phyloP scores from a whole-genome alignment of 2,888 invertebrate genomes.

The Drosophila paramelanica region DNA sequence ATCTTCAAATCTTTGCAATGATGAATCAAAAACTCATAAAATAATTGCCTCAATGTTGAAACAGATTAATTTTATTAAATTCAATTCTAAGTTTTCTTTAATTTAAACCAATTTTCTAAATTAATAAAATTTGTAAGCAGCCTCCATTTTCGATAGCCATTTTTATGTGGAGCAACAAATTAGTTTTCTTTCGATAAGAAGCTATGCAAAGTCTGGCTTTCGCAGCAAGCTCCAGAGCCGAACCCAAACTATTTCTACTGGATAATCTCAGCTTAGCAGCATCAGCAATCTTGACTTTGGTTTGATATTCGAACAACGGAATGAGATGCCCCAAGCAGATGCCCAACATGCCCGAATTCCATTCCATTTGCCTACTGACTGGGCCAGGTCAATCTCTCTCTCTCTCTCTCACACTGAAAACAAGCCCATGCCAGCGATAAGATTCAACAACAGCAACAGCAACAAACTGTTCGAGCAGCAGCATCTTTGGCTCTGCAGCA shows the following conservation, averaged over 20 bases:
- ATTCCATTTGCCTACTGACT: slow-evolving; percentile 62
- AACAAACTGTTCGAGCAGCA: slow-evolving; percentile 30
- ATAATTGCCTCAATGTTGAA: too few relatives aligned
- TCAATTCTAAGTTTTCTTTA: too few relatives aligned
- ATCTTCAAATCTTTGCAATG: too few relatives aligned
- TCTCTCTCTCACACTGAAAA: slow-evolving; percentile 24
- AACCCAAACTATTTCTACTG: slow-evolving; percentile 23
- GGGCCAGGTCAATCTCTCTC: slow-evolving; percentile 50
- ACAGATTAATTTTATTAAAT: too few relatives aligned
- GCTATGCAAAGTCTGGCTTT: background rate
- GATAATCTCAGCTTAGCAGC: slow-evolving; percentile 47
- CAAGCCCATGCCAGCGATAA: slow-evolving; percentile 72
- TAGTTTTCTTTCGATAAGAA: background rate
- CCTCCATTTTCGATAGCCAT: background rate
- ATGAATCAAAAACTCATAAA: too few relatives aligned
- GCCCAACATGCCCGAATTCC: slow-evolving; percentile 51
- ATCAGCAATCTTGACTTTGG: slow-evolving; percentile 30
- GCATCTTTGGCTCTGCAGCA: slow-evolving; percentile 52
- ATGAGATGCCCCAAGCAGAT: slow-evolving; percentile 38
- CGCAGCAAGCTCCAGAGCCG: background rate
- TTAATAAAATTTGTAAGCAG: too few relatives aligned
- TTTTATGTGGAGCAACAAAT: slow-evolving; percentile 23
- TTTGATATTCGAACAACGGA: slow-evolving; percentile 42
- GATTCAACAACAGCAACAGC: slow-evolving; percentile 50
- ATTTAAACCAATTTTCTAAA: too few relatives aligned